phyloP scores from a whole-genome alignment of 1,140 invertebrate species.

The Drosophila guanche region DNA sequence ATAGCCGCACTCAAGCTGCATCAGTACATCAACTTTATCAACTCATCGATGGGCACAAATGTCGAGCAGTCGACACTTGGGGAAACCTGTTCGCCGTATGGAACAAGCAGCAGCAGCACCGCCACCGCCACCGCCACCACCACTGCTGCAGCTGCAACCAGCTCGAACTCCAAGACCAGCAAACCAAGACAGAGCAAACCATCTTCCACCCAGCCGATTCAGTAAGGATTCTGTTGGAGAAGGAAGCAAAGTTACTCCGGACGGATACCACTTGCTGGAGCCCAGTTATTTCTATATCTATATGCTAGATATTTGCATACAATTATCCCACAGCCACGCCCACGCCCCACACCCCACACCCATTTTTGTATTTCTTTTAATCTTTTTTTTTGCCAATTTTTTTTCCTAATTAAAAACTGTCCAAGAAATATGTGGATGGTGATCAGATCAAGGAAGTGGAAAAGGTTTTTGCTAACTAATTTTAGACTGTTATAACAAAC shows the following conservation, averaged over 20 bases:
- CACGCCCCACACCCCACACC: too few species aligned
- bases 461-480: conserved; percentile 4
- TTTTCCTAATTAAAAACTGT: conserved; percentile 8
- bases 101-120: conserved; percentile 12
- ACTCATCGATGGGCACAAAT: conserved; percentile 83
- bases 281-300: conserved; percentile 7
- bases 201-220: conserved; percentile 17
- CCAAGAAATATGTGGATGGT: conserved; percentile 1
- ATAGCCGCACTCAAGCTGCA: conserved; percentile 87
- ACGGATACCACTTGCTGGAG: neutral
- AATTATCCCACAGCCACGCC: conserved; percentile 5
- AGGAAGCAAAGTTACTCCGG: neutral
- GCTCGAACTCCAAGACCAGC: conserved; percentile 27
- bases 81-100: conserved; percentile 60
- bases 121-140: neutral
- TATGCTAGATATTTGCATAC: conserved; percentile 8
- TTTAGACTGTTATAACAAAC: neutral
- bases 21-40: conserved; percentile 84
- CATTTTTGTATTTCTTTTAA: conserved; percentile 12
- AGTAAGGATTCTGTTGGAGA: conserved; percentile 15
- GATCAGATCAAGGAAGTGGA: conserved; percentile 11
- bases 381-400: conserved; percentile 35
- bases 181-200: conserved; percentile 57
- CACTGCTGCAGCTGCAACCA: conserved; percentile 7
- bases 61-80: conserved; percentile 73